Conservation (phyloP, 2,888 invertebrate genomes). For the Noctua fimbriata region DNA sequence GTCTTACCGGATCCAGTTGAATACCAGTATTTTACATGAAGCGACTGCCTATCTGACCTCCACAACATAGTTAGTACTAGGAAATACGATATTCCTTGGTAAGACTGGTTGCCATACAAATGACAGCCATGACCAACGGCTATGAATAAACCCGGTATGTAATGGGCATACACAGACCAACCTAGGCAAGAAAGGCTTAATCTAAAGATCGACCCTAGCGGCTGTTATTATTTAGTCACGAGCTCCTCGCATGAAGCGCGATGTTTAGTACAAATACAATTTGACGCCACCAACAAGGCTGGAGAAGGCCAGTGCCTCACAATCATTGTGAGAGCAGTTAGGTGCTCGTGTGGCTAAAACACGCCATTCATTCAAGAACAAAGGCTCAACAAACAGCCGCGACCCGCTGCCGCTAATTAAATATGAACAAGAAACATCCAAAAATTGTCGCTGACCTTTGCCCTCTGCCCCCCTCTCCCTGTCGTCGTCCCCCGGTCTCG, state of each 20-base stretch:
- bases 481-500: not conserved
- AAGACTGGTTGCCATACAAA: too few relatives aligned
- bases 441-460: conserved; percentile 57
- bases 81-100: too few relatives aligned
- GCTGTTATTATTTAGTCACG: not conserved
- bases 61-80: too few relatives aligned
- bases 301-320: conserved; percentile 20
- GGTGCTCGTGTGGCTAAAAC: conserved; percentile 24
- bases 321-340: conserved; percentile 41
- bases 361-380: conserved; percentile 44
- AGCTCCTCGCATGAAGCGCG: not conserved
- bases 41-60: too few relatives aligned
- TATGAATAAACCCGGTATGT: too few relatives aligned
- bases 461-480: conserved; percentile 3
- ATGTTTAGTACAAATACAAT: conserved; percentile 6
- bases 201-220: not conserved
- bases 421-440: conserved; percentile 64
- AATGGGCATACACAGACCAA: not conserved
- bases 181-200: not conserved
- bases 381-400: conserved; percentile 51
- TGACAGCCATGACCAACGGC: too few relatives aligned
- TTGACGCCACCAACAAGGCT: conserved; percentile 4
- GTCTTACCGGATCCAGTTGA: not conserved
- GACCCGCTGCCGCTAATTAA: conserved; percentile 55
- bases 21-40: not conserved